Evolutionary conservation across 2,797 vertebrate genomes (phyloP), one percentile per base, ranked within the genome.

Genomic region (Amphiprion clarkii): DNA sequence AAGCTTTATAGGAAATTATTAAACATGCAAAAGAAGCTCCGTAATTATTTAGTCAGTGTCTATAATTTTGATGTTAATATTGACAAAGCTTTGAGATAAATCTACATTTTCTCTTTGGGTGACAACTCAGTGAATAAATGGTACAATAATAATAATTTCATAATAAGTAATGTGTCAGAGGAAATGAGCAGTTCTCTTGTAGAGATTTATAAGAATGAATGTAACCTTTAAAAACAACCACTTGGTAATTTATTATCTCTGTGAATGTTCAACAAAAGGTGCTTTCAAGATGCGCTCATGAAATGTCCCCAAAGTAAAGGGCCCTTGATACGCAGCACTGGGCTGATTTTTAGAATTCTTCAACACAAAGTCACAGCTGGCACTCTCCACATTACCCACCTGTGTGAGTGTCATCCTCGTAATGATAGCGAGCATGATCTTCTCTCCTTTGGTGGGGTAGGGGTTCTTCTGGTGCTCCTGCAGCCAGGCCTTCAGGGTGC

Each of bases 381-480:
- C 19, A n/a, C 42, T 44, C 14, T 44, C 14, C 29, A n/a, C 71
- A 36, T 7, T 16, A 16, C 67, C 94, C 79, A 98, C 97, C 94
- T 98, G 97, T 21, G 97, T 97, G 79, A 98, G 97, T 55, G 97
- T 98, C 97, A 98, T 98, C 91, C 97, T 95, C 60, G 97, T 98
- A 84, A 98, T 98, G 89, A 98, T 98, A 55, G 97, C 97, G 64
- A 98, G 81, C 97, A 98, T 98, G 88, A 98, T 98, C 94, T 98
- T 98, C 88, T 98, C 97, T 0, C 97, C 97, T 81, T 98, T 98
- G 76, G 97, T 98, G 71, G 97, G 97, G 79, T 98, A 99, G 0
- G 97, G 97, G 87, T 98, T 98, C 90, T 98, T 98, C 86, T 98
- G 97, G 88, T 98, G 97, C 87, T 99, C 97, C n/a, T 98, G 95